Conservation (phyloP, 2,888 invertebrate genomes). For the Eilema caniola region DNA sequence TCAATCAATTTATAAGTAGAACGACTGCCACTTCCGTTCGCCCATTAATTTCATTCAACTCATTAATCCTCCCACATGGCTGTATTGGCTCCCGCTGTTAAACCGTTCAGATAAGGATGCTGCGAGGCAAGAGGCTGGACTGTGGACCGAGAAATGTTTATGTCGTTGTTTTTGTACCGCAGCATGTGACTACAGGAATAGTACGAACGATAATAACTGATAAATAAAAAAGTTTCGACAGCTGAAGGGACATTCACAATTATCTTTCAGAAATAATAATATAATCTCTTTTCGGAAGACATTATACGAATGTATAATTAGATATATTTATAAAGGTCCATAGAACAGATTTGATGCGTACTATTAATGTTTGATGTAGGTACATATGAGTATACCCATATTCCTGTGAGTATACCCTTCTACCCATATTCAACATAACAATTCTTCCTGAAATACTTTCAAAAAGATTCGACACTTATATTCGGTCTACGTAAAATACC, state of each 20-base stretch:
- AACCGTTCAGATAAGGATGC: conserved; percentile 21
- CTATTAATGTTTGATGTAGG: too few relatives aligned
- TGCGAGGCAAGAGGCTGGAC: neutral
- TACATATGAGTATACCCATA: too few relatives aligned
- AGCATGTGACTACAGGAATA: conserved; percentile 1
- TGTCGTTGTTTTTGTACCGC: conserved; percentile 35
- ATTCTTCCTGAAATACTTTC: too few relatives aligned
- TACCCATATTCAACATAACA: too few relatives aligned
- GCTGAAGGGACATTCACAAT: neutral
- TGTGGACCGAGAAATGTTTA: conserved; percentile 38
- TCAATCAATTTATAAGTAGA: neutral
- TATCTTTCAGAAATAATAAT: neutral
- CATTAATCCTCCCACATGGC: conserved; percentile 40
- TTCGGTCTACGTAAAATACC: too few relatives aligned
- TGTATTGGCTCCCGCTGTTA: conserved; percentile 42
- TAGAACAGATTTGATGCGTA: neutral
- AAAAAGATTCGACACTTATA: too few relatives aligned
- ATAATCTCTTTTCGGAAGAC: neutral
- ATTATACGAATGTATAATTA: neutral
- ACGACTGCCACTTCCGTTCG: conserved; percentile 21
- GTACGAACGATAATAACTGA: neutral
- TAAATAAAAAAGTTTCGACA: conserved; percentile 3
- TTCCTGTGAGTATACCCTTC: too few relatives aligned
- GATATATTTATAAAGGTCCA: neutral
- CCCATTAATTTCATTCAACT: conserved; percentile 50